phyloP scores from a whole-genome alignment of 2,888 invertebrate genomes.

The Anthrax anthrax region DNA sequence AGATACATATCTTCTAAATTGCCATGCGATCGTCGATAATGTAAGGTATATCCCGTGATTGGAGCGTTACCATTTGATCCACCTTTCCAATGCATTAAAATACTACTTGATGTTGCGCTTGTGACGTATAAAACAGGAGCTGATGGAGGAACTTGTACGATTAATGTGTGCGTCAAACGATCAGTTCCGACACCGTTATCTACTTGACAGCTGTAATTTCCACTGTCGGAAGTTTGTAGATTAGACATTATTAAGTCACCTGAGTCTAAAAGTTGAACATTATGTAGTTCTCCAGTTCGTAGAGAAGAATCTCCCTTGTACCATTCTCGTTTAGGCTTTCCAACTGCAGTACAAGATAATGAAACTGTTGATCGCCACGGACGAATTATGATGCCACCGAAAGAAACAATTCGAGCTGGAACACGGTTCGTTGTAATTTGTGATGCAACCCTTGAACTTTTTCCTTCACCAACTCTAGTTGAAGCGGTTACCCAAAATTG shows the following conservation, averaged over 20 bases:
- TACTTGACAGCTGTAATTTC: conserved; percentile 55
- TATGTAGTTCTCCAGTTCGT: conserved; percentile 42
- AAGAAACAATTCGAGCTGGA: conserved; percentile 56
- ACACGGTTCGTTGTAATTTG: conserved; percentile 50
- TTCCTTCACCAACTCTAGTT: conserved; percentile 63
- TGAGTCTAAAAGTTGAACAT: conserved; percentile 46
- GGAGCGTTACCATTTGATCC: conserved; percentile 54
- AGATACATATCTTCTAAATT: conserved; percentile 50
- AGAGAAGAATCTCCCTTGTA: conserved; percentile 42
- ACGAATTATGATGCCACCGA: conserved; percentile 48
- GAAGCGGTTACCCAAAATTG: conserved; percentile 68
- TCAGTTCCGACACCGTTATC: conserved; percentile 57
- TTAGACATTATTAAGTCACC: conserved; percentile 51
- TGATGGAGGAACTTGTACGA: conserved; percentile 60
- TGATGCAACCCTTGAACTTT: conserved; percentile 51
- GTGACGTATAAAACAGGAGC: conserved; percentile 60
- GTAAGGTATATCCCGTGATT: conserved; percentile 50
- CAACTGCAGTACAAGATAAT: conserved; percentile 50
- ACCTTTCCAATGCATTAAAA: conserved; percentile 61
- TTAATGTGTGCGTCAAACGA: conserved; percentile 45
- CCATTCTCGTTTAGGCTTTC: conserved; percentile 52
- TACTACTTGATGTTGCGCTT: conserved; percentile 59
- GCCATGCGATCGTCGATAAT: conserved; percentile 49
- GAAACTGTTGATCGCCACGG: conserved; percentile 53
- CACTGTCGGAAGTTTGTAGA: conserved; percentile 47